Conservation (phyloP, 1,140 invertebrate species). For the Bombus superbus region DNA sequence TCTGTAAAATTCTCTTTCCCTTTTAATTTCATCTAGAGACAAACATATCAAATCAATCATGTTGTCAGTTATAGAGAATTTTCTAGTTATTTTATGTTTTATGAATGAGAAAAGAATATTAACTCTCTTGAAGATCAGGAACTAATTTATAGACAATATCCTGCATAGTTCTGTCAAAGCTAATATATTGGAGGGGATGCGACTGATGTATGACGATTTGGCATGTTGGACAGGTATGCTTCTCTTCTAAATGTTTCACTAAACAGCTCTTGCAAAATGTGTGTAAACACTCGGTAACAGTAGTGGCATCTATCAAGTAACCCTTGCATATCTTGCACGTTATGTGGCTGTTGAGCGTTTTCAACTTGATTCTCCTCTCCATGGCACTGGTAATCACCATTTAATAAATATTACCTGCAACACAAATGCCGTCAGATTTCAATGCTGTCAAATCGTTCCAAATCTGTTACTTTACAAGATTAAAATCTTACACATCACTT, state of each 20-base stretch:
- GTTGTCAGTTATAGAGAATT: background rate
- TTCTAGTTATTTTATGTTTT: background rate
- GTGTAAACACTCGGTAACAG: constrained; percentile 98
- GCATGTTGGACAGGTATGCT: constrained; percentile 98
- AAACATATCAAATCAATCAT: constrained; percentile 8
- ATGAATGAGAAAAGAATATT: constrained; percentile 68
- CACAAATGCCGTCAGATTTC: background rate
- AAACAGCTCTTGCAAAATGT: constrained; percentile 99
- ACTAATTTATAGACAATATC: constrained; percentile 99
- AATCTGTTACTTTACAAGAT: no score
- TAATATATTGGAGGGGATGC: constrained; percentile 97
- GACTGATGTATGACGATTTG: constrained; percentile 98
- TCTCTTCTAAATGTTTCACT: constrained; percentile 98
- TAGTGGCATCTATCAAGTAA: constrained; percentile 98
- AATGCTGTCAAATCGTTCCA: background rate
- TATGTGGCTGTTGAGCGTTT: constrained; percentile 95
- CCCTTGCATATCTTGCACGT: constrained; percentile 98
- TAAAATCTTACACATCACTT: background rate
- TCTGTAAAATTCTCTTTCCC: constrained; percentile 94
- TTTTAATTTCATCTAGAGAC: constrained; percentile 91
- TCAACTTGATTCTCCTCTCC: constrained; percentile 95
- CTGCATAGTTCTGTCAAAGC: constrained; percentile 99
- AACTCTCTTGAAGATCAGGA: constrained; percentile 95
- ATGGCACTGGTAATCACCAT: constrained; percentile 84
- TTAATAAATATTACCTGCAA: constrained; percentile 68